Evolutionary conservation across 1,140 invertebrate genomes (phyloP).

Genomic region (Drosophila subpulchrella): DNA sequence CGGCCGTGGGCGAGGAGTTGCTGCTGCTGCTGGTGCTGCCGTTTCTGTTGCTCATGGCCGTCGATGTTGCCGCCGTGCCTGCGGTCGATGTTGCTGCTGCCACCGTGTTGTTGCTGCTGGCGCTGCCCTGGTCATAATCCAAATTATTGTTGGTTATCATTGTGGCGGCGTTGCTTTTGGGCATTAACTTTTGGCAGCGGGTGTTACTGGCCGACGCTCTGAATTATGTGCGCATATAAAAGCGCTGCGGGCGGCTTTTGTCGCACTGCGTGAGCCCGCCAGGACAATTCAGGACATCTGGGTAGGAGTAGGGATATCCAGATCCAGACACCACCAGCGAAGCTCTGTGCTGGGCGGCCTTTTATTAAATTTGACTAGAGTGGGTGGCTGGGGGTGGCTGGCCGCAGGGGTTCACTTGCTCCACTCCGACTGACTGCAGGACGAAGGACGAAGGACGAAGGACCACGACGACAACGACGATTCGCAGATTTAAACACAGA

Average conservation of each 20-base stretch:
- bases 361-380: constrained; percentile 72
- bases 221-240: constrained; percentile 81
- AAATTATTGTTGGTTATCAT: constrained; percentile 84
- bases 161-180: constrained; percentile 64
- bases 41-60: constrained; percentile 49
- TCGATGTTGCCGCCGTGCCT: constrained; percentile 34
- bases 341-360: constrained; percentile 22
- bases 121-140: constrained; percentile 76
- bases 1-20: constrained; percentile 71
- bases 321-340: constrained; percentile 28
- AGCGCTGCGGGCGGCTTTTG: constrained; percentile 80
- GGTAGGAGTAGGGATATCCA: constrained; percentile 10
- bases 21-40: constrained; percentile 75
- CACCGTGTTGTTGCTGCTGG: constrained; percentile 22
- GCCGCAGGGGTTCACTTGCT: constrained; percentile 72
- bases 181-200: constrained; percentile 77
- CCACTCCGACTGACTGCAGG: constrained; percentile 64
- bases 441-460: constrained; percentile 22
- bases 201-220: constrained; percentile 56
- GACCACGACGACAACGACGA: constrained; percentile 24
- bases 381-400: constrained; percentile 27
- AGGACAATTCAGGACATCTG: constrained; percentile 57
- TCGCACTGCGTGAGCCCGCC: constrained; percentile 70
- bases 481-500: constrained; percentile 78
- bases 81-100: constrained; percentile 10